Evolutionary conservation across 2,888 invertebrate species (phyloP), one percentile per base, ranked within the genome.

Genomic region (Agonopterix subpropinquella): DNA sequence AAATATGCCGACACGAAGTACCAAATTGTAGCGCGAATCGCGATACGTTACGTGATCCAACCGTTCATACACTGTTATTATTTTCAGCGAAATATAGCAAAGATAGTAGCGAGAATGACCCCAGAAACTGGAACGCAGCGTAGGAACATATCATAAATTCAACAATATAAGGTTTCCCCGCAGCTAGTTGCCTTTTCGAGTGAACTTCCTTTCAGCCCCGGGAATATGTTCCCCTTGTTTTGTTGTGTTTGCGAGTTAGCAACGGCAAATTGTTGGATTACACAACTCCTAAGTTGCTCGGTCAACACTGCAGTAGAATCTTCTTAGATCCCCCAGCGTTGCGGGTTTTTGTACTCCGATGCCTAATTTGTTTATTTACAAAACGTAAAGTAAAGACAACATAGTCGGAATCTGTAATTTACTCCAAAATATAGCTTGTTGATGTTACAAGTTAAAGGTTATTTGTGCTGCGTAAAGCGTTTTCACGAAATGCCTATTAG

Each of bases 181-280:
- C 73, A 77, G 78, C 77, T 77, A 82, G 83, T 84, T 82, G 81
- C 80, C 79, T 81, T 81, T 82, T 81, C 77, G 75, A 80, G 77
- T 77, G 79, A 83, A 82, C 80, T 85, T 83, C 82, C 84, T 80
- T 79, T 76, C 74, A 73, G 70, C 70, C 67, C 70, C 70, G 80
- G 77, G 82, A 82, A 84, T 81, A 79, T 82, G 84, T 79, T 81
- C 78, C 71, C 73, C 70, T 80, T 82, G 82, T 84, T 83, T 80
- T 86, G 85, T 86, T 86, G 70, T 84, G 81, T 80, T 86, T 82
- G 75, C 77, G 79, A 83, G 83, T 86, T 82, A 81, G 77, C 65
- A 77, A 73, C 74, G 79, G 81, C 80, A 81, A 84, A 83, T 84
- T 82, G 80, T 78, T 65, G 79, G 82, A 83, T 86, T 83, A 83